Percentiles rank a stretch among this genome's conserved stretches.
These are phyloP conservation scores for Heliocidaris tuberculata DNA, from an alignment of 35 echinoderm and acorn worm genomes.

Conservation along the genomic window DNA sequence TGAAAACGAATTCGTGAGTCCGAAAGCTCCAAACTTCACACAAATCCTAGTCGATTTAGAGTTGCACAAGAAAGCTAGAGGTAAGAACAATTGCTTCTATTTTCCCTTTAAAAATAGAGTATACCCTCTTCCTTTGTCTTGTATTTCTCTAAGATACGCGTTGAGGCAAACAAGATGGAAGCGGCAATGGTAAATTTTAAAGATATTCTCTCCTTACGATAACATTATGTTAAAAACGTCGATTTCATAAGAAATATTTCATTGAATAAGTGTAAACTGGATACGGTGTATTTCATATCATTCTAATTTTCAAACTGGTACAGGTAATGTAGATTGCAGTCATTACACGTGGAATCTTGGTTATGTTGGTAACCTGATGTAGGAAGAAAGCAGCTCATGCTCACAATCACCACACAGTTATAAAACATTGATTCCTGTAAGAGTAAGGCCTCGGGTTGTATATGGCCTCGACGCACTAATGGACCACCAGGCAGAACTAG, in stretches of 20 bases:
- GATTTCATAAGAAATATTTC: no score
- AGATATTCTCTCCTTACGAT: no score
- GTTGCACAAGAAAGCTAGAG: background rate
- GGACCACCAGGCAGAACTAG: background rate
- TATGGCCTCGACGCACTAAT: no score
- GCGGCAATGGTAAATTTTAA: no score
- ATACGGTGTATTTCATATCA: no score
- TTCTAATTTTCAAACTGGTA: background rate
- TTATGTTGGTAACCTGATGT: background rate
- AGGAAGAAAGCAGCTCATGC: background rate
- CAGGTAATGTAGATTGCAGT: background rate
- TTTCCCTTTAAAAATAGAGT: background rate
- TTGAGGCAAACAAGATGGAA: no score
- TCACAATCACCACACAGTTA: background rate
- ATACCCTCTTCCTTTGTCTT: background rate
- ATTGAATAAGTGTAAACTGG: no score
- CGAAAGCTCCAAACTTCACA: slow-evolving; percentile 26
- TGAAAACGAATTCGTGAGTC: background rate
- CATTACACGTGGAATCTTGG: background rate
- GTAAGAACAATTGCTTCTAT: background rate
- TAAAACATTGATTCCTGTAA: background rate
- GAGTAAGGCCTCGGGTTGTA: background rate
- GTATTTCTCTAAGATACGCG: background rate
- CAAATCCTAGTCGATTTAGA: background rate
- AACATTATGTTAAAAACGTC: no score